Percentiles rank a stretch among this genome's conserved stretches.
phyloP scores from a whole-genome alignment of 2,888 invertebrate species.

The Drosophila meridionalis region DNA sequence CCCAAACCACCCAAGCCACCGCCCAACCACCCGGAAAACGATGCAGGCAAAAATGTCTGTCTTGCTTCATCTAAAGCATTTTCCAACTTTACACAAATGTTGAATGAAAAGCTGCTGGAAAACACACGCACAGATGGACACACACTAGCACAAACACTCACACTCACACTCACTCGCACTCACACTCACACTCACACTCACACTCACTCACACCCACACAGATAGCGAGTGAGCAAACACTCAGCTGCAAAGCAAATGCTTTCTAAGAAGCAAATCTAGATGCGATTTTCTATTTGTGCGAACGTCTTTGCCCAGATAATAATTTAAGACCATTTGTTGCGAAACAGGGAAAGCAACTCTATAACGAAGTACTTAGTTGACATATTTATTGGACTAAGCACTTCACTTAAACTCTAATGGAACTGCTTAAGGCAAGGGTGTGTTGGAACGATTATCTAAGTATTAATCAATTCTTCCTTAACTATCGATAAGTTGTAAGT shows the following conservation, averaged over 20 bases:
- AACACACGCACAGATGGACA: neutral
- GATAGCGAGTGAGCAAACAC: neutral
- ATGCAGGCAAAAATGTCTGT: slow-evolving; percentile 16
- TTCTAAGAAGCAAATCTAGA: slow-evolving; percentile 8
- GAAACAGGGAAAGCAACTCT: neutral
- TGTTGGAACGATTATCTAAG: neutral
- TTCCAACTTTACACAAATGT: slow-evolving; percentile 32
- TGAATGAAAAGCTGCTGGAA: slow-evolving; percentile 35
- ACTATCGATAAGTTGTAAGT: neutral
- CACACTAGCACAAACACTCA: neutral
- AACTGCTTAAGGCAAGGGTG: neutral
- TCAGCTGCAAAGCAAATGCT: slow-evolving; percentile 1
- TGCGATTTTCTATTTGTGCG: neutral
- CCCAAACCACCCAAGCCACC: slow-evolving; percentile 2
- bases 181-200: neutral
- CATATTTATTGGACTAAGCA: slow-evolving; percentile 2
- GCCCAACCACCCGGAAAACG: slow-evolving; percentile 29
- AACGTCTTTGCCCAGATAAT: slow-evolving; percentile 16
- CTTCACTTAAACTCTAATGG: neutral
- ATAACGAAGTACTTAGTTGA: neutral
- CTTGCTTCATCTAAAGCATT: slow-evolving; percentile 34
- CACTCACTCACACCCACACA: neutral
- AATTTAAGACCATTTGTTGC: slow-evolving; percentile 10
- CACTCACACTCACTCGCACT: neutral
- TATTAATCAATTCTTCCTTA: neutral